Evolutionary conservation across 2,888 invertebrate species (phyloP), one percentile per base, ranked within the genome.

Genomic region (Epistrophe grossulariae): DNA sequence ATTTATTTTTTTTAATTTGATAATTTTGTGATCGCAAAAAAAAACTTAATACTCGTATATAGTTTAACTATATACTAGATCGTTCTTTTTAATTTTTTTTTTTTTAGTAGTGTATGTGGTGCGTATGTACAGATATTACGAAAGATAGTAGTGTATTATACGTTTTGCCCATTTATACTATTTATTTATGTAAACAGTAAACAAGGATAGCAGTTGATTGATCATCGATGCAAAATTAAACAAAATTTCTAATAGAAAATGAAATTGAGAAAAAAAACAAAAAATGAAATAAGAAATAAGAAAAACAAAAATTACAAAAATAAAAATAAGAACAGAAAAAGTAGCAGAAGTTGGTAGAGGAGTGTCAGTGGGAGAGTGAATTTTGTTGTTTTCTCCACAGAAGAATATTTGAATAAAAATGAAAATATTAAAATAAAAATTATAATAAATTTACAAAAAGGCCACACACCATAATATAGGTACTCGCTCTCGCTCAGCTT

Each of bases 141-240:
- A 87, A 87, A 87, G 87, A 87, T 87, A 87, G 85, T 72, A 85
- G 87, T 87, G 87, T 74, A 79, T 87, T 87, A 79, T 83, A 87
- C 87, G 79, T 64, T 87, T 83, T 87, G 83, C 87, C 87, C 87
- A 87, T 83, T 87, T 87, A 87, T 74, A 83, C 79, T 83, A 83
- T 64, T 66, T 50, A 13, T 50, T 50, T 50, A 87, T 87, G 74
- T 83, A 83, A 83, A 87, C 82, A 83, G 83, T 83, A 83, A 87
- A 87, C 85, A 85, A 82, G 78, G 79, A 82, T 77, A 85, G 70
- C 74, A 79, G 74, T 66, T 66, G 66, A 48, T 48, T 66, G 66
- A 87, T 87, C 87, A 87, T 74, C 87, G 87, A 87, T 87, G 87
- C 87, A 87, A 87, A 87, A 87, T 83, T 79, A 76, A 82, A 78